Evolutionary conservation across 2,888 invertebrate species (phyloP).

Genomic region (Alcis repandata): DNA sequence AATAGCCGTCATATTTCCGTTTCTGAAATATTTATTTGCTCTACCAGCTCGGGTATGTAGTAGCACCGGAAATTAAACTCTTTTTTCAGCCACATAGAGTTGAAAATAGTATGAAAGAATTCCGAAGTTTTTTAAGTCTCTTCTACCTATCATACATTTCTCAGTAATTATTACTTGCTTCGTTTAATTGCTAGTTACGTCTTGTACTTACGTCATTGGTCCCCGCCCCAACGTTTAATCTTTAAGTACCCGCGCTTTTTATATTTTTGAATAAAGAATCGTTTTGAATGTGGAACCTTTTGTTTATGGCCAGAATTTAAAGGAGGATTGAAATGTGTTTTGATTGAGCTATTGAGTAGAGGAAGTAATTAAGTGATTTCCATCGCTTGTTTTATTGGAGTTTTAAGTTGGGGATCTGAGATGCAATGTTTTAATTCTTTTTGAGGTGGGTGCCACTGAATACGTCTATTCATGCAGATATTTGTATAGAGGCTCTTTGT

Average conservation of each 20-base stretch:
- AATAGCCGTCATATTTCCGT: conserved; percentile 9
- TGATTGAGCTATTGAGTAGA: conserved; percentile 72
- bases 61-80: not conserved
- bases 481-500: not conserved
- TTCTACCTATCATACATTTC: conserved; percentile 54
- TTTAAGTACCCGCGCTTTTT: conserved; percentile 49
- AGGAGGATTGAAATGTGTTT: conserved; percentile 65
- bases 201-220: conserved; percentile 73
- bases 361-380: conserved; percentile 77
- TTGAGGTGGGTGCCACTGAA: conserved; percentile 10
- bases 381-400: conserved; percentile 49
- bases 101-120: conserved; percentile 4
- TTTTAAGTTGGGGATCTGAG: conserved; percentile 19
- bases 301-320: conserved; percentile 74
- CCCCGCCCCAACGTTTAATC: conserved; percentile 71
- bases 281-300: conserved; percentile 54
- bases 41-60: not conserved
- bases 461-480: not conserved
- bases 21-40: conserved; percentile 13
- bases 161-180: conserved; percentile 73
- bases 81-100: conserved; percentile 8
- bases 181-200: conserved; percentile 76
- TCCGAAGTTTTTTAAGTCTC: conserved; percentile 43
- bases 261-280: conserved; percentile 63
- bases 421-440: conserved; percentile 30